These are phyloP conservation scores for Cephalopachus bancanus DNA, from an alignment of 2,797 vertebrate species.

Conservation along the genomic window DNA sequence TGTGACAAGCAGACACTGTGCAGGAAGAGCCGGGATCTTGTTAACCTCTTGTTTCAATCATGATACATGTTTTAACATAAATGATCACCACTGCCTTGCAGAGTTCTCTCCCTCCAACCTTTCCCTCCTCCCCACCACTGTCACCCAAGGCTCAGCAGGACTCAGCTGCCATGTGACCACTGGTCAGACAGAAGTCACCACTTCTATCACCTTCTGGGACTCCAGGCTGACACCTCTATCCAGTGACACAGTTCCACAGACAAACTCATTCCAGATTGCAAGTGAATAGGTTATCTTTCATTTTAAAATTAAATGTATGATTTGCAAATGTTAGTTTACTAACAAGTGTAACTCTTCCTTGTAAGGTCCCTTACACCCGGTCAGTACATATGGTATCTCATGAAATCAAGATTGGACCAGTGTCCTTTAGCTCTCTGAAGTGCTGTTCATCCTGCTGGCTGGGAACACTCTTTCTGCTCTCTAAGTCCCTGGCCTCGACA, in stretches of 20 bases:
- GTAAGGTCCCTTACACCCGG: neutral
- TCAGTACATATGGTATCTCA: neutral
- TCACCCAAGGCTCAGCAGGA: neutral
- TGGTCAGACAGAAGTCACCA: neutral
- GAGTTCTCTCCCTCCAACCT: neutral
- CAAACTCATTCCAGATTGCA: neutral
- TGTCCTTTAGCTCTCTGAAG: neutral
- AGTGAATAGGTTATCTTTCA: neutral
- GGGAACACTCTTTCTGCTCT: neutral
- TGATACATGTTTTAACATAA: neutral
- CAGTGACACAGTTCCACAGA: neutral
- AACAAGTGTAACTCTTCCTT: neutral
- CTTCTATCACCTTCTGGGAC: neutral
- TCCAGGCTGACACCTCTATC: neutral
- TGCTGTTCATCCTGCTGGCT: neutral
- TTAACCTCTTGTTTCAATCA: neutral
- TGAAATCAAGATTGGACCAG: neutral
- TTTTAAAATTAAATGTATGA: neutral
- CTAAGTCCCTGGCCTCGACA: neutral
- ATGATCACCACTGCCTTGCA: neutral
- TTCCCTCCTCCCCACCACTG: neutral
- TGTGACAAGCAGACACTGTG: neutral
- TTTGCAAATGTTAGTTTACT: neutral
- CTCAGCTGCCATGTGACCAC: neutral
- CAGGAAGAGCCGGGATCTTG: neutral